Evolutionary conservation across 1,140 invertebrate genomes (phyloP).

Genomic region (Drosophila kurseongensis): DNA sequence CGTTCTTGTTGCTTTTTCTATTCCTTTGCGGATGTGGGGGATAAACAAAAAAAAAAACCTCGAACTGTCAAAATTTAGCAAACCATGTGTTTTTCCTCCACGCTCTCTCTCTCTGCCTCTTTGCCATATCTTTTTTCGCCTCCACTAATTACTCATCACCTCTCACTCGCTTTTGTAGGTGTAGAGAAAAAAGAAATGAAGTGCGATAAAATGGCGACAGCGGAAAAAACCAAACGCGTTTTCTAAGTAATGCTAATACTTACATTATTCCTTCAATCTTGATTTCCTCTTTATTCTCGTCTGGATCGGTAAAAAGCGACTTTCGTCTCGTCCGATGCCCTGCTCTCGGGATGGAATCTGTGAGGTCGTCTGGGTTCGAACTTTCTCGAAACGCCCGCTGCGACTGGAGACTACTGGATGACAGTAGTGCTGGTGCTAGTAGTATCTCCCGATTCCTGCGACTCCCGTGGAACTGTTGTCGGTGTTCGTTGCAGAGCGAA

Average conservation of each 20-base stretch:
- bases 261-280: conserved; percentile 79
- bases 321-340: conserved; percentile 58
- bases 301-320: conserved; percentile 63
- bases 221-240: conserved; percentile 60
- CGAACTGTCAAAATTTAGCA: conserved; percentile 35
- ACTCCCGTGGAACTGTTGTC: conserved; percentile 71
- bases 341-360: conserved; percentile 42
- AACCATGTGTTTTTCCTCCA: conserved; percentile 40
- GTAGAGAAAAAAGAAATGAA: conserved; percentile 61
- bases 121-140: neutral
- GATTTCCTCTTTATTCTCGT: conserved; percentile 64
- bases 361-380: conserved; percentile 47
- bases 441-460: conserved; percentile 48
- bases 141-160: conserved; percentile 73
- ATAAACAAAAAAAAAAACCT: conserved; percentile 5
- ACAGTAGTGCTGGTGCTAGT: conserved; percentile 34
- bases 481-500: conserved; percentile 73
- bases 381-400: conserved; percentile 62
- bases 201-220: conserved; percentile 71
- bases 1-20: conserved; percentile 50
- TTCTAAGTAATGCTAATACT: conserved; percentile 42
- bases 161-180: conserved; percentile 44
- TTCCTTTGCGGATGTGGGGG: conserved; percentile 44
- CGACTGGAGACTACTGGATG: conserved; percentile 34
- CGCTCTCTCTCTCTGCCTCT: conserved; percentile 4